Evolutionary conservation across 2,113 vertebrate species (phyloP), one percentile per base, ranked within the genome.

Genomic region (Lasiurus borealis): DNA sequence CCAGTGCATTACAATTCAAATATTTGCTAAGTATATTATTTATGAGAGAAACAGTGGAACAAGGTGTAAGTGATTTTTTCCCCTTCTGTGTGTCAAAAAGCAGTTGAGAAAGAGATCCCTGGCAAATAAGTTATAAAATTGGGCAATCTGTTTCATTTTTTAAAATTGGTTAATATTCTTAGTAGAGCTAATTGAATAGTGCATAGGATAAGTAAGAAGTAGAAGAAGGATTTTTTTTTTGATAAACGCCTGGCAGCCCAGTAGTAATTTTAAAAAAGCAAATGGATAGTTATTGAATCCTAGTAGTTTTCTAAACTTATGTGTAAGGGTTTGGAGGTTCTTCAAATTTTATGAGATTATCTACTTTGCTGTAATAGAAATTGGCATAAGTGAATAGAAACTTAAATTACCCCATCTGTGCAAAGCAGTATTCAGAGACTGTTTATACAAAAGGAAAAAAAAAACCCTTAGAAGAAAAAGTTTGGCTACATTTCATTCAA

Each of bases 361-460:
- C 27, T 88, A 8, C 25, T 50, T 25, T 92, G 48, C 88, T 93
- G 40, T 9, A 72, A 23, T 78, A 92, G 69, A 77, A 92, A 80
- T 89, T 92, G 85, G 48, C 82, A 92, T 50, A 88, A 73, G 21
- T 66, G 40, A 95, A 57, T 91, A 78, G 44, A 94, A 94, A 78
- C 19, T 95, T 92, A 72, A 87, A 81, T 93, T 27, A 69, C 23
- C 5, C 66, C 44, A 76, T 93, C 50, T 75, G 46, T 62, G 29
- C 29, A 88, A 84, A 40, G 16, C 27, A 54, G 36, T 93, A 46
- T 93, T 95, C 54, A 88, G 69, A 92, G 40, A 48, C 44, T 50
- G 62, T 96, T 96, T 93, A 95, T 76, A 81, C 75, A 95, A 90
- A 87, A 80, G 50, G 83, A 80, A 44, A 86, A 85, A 76, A 69